A percentile compares a stretch with the other conserved stretches of the same genome.
Evolutionary conservation across 92 coral and sea anemone genomes (phyloP).

Genomic region (Phenganax subtilis): DNA sequence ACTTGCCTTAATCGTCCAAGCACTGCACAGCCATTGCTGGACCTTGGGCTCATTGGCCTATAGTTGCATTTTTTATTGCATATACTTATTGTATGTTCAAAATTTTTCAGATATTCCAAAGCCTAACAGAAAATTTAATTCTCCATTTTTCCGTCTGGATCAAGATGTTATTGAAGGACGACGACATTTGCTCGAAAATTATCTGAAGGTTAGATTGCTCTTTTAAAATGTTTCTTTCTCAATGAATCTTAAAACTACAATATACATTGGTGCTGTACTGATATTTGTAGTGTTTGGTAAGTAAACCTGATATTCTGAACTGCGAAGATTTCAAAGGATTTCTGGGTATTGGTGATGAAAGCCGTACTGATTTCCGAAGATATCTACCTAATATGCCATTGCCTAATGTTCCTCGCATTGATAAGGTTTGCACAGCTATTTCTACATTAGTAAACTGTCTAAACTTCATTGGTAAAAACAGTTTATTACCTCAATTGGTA

Average conservation of each 20-base stretch:
- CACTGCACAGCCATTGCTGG: no score
- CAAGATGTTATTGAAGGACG: conserved; percentile 88
- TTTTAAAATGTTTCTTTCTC: no score
- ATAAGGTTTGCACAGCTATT: conserved; percentile 55
- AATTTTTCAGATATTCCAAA: conserved; percentile 64
- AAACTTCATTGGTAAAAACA: no score
- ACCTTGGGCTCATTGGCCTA: no score
- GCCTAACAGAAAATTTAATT: conserved; percentile 83
- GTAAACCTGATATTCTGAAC: conserved; percentile 65
- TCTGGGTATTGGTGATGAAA: conserved; percentile 78
- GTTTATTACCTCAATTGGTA: no score
- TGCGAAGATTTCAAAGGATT: conserved; percentile 82
- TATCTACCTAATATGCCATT: conserved; percentile 65
- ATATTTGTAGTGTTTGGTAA: conserved; percentile 68
- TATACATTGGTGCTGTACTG: not conserved
- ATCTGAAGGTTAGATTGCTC: conserved; percentile 63
- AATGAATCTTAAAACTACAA: not conserved
- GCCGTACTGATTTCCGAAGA: conserved; percentile 70
- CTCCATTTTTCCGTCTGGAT: conserved; percentile 91
- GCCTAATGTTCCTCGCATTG: conserved; percentile 82
- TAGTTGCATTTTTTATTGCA: no score
- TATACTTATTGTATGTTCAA: not conserved
- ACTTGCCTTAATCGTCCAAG: not conserved
- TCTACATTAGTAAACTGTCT: no score
- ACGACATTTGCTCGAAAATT: conserved; percentile 63